These are phyloP conservation scores for Drosophila novamexicana DNA, from an alignment of 1,140 invertebrate genomes.

Conservation along the genomic window DNA sequence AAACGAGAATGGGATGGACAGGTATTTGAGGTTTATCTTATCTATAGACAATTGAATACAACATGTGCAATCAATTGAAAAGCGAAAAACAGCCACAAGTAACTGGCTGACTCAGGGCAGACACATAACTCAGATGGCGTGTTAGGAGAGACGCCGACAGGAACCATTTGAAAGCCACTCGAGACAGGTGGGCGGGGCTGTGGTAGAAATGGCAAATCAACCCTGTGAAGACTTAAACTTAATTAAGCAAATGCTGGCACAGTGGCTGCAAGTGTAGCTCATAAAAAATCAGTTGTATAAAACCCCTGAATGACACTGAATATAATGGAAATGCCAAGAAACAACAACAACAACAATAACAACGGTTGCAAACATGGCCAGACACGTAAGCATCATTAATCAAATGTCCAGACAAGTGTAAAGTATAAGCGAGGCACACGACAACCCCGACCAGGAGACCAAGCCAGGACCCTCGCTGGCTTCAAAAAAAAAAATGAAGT, in stretches of 20 bases:
- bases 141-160: conserved; percentile 15
- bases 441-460: conserved; percentile 15
- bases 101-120: conserved; percentile 29
- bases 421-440: conserved; percentile 61
- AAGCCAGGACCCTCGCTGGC: conserved; percentile 17
- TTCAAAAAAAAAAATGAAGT: conserved; percentile 15
- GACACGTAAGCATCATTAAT: conserved; percentile 81
- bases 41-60: conserved; percentile 11
- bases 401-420: conserved; percentile 82
- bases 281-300: conserved; percentile 41
- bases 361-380: conserved; percentile 19
- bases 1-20: not conserved
- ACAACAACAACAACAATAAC: conserved; percentile 35
- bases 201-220: conserved; percentile 3
- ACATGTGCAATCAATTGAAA: conserved; percentile 31
- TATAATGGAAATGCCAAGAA: conserved; percentile 64
- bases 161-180: conserved; percentile 32
- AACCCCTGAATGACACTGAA: conserved; percentile 60
- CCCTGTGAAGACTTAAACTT: conserved; percentile 21
- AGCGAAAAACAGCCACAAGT: not conserved
- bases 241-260: conserved; percentile 29
- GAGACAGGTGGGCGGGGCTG: conserved; percentile 14
- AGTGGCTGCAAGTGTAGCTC: conserved; percentile 4
- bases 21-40: conserved; percentile 20
- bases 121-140: conserved; percentile 37